Evolutionary conservation across 1,140 invertebrate genomes (phyloP), one percentile per base, ranked within the genome.

Genomic region (Homalodisca vitripennis): DNA sequence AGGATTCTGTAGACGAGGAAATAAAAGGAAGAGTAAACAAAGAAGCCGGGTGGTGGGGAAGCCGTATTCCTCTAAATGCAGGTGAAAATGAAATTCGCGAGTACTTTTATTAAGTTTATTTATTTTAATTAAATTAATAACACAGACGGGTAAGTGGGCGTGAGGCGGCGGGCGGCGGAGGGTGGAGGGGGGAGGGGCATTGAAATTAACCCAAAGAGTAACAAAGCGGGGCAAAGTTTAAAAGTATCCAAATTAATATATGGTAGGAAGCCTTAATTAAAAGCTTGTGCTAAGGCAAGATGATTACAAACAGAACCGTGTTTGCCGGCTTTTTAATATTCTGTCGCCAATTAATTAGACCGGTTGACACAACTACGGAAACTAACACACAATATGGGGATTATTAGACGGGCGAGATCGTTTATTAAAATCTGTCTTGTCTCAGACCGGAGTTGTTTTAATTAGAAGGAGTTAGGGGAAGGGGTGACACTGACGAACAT

Each of bases 121-220:
- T 60, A 60, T 60, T 60, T 60, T 60, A 60, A 60, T 60, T 60
- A 60, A 60, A 27, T 60, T 60, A 60, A 60, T 60, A 60, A 60
- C 55, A 53, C 10, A 12, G 48, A 6, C 6, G 48, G 48, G 6
- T 22, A 20, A 14, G 20, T 3, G 12, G 24, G 22, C 22, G 3
- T 22, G 29, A n/a, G 24, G 55, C 12, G 26, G 27, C 13, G 24
- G 55, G 55, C 24, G n/a, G 6, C 20, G 48, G 6, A 53, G 20
- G 12, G 24, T 13, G 55, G 3, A 26, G 29, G 26, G 24, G 55
- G 27, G 26, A 24, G 24, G 24, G 55, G 55, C 24, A 51, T 51
- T 51, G 22, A 60, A 60, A 60, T 60, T 60, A 60, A 60, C 55
- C 55, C 22, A 60, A 60, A 60, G 48, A 60, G 6, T 24, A 60